Percentiles rank a stretch among this genome's conserved stretches.
These are phyloP conservation scores for Lamellibrachia satsuma DNA, from an alignment of 2,888 invertebrate species.

Conservation along the genomic window DNA sequence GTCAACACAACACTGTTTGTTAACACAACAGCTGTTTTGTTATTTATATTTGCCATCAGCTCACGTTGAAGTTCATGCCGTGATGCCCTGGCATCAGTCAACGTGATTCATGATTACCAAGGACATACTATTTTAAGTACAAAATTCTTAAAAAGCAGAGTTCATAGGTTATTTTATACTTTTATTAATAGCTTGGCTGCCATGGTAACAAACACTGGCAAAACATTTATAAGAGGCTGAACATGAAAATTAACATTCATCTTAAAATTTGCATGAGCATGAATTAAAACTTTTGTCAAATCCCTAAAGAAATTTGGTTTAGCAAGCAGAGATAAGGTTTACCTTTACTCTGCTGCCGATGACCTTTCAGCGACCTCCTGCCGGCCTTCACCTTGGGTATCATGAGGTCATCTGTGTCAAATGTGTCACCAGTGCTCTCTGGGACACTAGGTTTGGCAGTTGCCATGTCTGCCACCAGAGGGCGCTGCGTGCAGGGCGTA, in stretches of 20 bases:
- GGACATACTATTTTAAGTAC: too few species aligned
- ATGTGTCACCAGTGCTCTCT: background rate
- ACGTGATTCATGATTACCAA: too few species aligned
- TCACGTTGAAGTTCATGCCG: background rate
- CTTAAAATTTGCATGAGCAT: background rate
- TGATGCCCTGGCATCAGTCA: background rate
- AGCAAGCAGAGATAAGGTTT: background rate
- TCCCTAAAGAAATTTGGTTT: background rate
- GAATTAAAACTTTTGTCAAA: background rate
- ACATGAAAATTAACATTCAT: background rate
- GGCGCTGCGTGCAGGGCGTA: background rate
- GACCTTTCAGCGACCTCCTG: background rate
- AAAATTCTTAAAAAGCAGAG: too few species aligned
- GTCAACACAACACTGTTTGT: background rate
- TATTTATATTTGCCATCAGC: background rate
- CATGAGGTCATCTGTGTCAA: background rate
- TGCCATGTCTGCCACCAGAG: background rate
- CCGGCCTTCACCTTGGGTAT: background rate
- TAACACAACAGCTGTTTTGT: background rate
- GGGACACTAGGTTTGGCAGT: background rate
- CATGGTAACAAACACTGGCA: background rate
- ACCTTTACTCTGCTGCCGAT: slow-evolving; percentile 5
- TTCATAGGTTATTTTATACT: background rate
- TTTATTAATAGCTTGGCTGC: background rate
- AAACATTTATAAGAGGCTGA: too few species aligned